Evolutionary conservation across 2,113 vertebrate genomes (phyloP).

Genomic region (Blennius ocellaris): DNA sequence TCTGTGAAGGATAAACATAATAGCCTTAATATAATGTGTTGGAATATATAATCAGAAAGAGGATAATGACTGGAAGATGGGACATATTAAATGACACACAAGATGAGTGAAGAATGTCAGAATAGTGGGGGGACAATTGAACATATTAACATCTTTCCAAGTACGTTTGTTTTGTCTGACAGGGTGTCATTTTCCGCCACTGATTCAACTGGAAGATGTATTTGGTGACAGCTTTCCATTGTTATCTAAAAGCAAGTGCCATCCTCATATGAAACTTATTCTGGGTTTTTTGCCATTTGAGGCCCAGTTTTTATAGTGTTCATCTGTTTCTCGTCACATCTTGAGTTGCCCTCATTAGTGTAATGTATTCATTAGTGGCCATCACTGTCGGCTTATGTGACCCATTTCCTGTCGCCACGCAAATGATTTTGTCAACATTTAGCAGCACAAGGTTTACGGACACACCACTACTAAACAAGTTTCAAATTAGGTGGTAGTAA

Average conservation of each 20-base stretch:
- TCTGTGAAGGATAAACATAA: not conserved
- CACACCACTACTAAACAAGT: not conserved
- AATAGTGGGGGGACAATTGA: conserved; percentile 37
- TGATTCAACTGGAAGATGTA: conserved; percentile 7
- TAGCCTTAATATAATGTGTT: not conserved
- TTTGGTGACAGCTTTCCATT: conserved; percentile 1
- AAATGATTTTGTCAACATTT: conserved; percentile 5
- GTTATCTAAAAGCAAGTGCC: not conserved
- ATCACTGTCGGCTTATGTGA: conserved; percentile 4
- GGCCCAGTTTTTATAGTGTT: not conserved
- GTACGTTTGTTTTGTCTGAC: conserved; percentile 17
- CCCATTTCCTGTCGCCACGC: conserved; percentile 11
- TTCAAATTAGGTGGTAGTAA: not conserved
- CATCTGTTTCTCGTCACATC: conserved; percentile 18
- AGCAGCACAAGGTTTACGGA: not conserved
- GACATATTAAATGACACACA: not conserved
- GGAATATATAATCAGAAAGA: not conserved
- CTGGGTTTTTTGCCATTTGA: conserved; percentile 4
- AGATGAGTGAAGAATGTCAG: conserved; percentile 41
- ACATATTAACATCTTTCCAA: conserved; percentile 32
- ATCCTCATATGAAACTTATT: not conserved
- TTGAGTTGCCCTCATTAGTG: conserved; percentile 27
- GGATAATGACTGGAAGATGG: not conserved
- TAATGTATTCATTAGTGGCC: conserved; percentile 35
- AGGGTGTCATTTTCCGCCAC: conserved; percentile 18